These are phyloP conservation scores for Tetraodon nigroviridis DNA, from an alignment of 2,113 vertebrate genomes.

Conservation along the genomic window DNA sequence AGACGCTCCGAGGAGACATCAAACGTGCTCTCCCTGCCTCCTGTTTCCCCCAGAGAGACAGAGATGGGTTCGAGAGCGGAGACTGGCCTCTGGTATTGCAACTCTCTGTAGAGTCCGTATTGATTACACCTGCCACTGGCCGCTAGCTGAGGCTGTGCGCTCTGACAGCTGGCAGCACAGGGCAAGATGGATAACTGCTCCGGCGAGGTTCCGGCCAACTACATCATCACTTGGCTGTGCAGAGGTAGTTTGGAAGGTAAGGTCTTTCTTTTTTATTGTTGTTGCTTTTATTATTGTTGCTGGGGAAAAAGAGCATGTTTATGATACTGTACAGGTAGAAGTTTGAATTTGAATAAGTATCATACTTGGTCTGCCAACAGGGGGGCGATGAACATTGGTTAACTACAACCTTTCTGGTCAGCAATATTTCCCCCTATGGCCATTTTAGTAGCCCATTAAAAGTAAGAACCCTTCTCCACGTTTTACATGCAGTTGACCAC, in stretches of 20 bases:
- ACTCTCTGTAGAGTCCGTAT: constrained; percentile 72
- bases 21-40: constrained; percentile 58
- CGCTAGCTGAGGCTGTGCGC: constrained; percentile 62
- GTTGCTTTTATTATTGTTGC: too few relatives aligned
- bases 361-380: too few relatives aligned
- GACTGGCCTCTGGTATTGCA: constrained; percentile 68
- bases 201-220: constrained; percentile 39
- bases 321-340: too few relatives aligned
- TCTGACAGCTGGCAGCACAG: constrained; percentile 66
- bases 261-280: constrained; percentile 8
- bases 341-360: too few relatives aligned
- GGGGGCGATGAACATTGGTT: too few relatives aligned
- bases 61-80: constrained; percentile 64
- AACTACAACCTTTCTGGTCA: not conserved
- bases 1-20: constrained; percentile 63
- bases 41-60: constrained; percentile 65
- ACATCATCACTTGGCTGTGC: constrained; percentile 57
- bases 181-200: constrained; percentile 68
- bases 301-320: too few relatives aligned
- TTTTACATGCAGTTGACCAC: constrained; percentile 16
- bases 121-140: constrained; percentile 72
- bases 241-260: constrained; percentile 47
- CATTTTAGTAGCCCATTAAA: not conserved
- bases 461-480: not conserved
- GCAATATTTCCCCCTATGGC: not conserved